phyloP scores from a whole-genome alignment of 1,140 invertebrate genomes.

The Heliothis subflexa region DNA sequence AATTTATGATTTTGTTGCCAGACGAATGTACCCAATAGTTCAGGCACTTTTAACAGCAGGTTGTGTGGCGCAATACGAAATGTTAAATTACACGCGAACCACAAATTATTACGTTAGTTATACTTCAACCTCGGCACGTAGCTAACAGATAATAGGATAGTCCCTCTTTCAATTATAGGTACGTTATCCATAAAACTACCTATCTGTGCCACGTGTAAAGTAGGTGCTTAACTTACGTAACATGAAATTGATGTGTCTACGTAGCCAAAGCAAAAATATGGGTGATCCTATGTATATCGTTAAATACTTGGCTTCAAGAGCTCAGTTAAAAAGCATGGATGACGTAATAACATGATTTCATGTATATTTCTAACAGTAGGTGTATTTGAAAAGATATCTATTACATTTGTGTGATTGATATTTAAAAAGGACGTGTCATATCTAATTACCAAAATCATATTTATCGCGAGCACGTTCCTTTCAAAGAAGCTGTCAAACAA shows the following conservation, averaged over 20 bases:
- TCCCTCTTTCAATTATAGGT: background rate
- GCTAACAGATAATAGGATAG: too few relatives aligned
- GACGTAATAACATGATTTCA: constrained; percentile 31
- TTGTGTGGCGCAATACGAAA: too few relatives aligned
- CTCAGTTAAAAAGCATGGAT: constrained; percentile 26
- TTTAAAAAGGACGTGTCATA: constrained; percentile 39
- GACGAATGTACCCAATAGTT: too few relatives aligned
- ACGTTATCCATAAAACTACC: background rate
- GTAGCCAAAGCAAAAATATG: background rate
- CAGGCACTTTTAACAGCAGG: too few relatives aligned
- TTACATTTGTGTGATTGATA: constrained; percentile 1
- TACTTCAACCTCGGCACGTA: too few relatives aligned
- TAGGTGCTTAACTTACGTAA: constrained; percentile 16
- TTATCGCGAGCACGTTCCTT: constrained; percentile 34
- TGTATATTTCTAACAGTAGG: constrained; percentile 3
- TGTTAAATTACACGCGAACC: too few relatives aligned
- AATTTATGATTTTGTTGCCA: too few relatives aligned
- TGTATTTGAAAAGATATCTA: constrained; percentile 23
- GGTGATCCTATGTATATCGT: constrained; percentile 22
- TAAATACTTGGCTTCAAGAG: background rate
- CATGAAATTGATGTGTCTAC: background rate
- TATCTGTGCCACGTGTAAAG: background rate
- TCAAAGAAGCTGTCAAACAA: constrained; percentile 20
- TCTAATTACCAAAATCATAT: constrained; percentile 42
- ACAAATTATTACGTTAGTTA: too few relatives aligned